Evolutionary conservation across 2,888 invertebrate species (phyloP).

Genomic region (Rhingia rostrata): DNA sequence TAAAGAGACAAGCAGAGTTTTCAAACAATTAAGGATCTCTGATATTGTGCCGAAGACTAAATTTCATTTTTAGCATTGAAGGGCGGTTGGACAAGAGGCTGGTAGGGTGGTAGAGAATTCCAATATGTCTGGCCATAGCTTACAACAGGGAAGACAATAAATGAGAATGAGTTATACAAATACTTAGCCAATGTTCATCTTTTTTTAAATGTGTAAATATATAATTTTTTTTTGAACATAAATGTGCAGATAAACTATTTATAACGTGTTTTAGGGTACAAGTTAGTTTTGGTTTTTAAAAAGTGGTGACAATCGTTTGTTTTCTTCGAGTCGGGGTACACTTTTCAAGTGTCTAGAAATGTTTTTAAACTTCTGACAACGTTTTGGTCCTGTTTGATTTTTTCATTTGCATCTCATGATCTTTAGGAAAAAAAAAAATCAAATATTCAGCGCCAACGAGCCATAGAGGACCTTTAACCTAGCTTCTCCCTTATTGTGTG

Average conservation of each 20-base stretch:
- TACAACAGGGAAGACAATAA: conserved; percentile 12
- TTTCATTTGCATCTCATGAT: too few relatives aligned
- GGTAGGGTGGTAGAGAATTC: conserved; percentile 11
- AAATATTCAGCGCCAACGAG: too few relatives aligned
- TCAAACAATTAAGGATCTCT: conserved; percentile 30
- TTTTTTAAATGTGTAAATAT: conserved; percentile 21
- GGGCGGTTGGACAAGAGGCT: not conserved
- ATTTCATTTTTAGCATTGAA: conserved; percentile 5
- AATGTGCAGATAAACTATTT: conserved; percentile 21
- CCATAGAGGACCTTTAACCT: too few relatives aligned
- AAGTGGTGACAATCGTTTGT: too few relatives aligned
- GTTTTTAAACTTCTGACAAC: too few relatives aligned
- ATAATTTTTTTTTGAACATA: conserved; percentile 25
- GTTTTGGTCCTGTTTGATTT: too few relatives aligned
- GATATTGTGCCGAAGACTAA: conserved; percentile 27
- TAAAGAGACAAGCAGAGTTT: conserved; percentile 33
- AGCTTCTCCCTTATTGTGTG: too few relatives aligned
- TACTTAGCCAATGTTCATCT: conserved; percentile 63
- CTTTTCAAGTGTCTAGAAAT: too few relatives aligned
- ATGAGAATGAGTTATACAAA: conserved; percentile 30
- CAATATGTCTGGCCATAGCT: conserved; percentile 7
- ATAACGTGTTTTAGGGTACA: too few relatives aligned
- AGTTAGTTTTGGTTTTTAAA: too few relatives aligned
- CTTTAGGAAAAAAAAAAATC: too few relatives aligned
- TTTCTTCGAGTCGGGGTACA: too few relatives aligned